These are phyloP conservation scores for Galerucella calmariensis DNA, from an alignment of 2,888 invertebrate genomes.

Conservation along the genomic window DNA sequence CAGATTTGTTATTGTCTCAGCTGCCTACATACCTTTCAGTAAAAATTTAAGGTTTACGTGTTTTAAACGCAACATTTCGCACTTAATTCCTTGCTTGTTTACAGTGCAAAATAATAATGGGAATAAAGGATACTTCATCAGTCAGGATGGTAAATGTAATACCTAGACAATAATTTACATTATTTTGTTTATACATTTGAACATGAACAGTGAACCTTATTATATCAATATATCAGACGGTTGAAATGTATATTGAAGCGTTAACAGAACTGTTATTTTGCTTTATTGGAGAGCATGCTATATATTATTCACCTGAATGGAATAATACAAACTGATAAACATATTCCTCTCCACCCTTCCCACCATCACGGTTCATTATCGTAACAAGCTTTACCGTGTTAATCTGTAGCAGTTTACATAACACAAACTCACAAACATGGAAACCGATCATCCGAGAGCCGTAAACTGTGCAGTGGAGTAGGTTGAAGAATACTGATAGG, in stretches of 20 bases:
- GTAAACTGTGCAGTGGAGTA: background rate
- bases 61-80: too few relatives aligned
- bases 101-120: too few relatives aligned
- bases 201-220: background rate
- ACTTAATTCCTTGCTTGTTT: too few relatives aligned
- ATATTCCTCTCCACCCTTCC: background rate
- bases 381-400: constrained; percentile 21
- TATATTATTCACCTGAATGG: background rate
- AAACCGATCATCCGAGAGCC: constrained; percentile 14
- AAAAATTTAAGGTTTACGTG: too few relatives aligned
- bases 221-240: too few relatives aligned
- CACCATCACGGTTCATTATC: constrained; percentile 20
- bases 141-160: too few relatives aligned
- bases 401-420: constrained; percentile 24
- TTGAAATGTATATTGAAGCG: background rate
- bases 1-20: too few relatives aligned
- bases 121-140: too few relatives aligned
- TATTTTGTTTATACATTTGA: too few relatives aligned
- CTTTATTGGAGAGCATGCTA: background rate
- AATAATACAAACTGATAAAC: constrained; percentile 11
- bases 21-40: too few relatives aligned
- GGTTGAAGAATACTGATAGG: background rate
- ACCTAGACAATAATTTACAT: too few relatives aligned
- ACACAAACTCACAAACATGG: constrained; percentile 24
- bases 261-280: background rate